These are phyloP conservation scores for Acanthosoma haemorrhoidale DNA, from an alignment of 2,888 invertebrate species.

Conservation along the genomic window DNA sequence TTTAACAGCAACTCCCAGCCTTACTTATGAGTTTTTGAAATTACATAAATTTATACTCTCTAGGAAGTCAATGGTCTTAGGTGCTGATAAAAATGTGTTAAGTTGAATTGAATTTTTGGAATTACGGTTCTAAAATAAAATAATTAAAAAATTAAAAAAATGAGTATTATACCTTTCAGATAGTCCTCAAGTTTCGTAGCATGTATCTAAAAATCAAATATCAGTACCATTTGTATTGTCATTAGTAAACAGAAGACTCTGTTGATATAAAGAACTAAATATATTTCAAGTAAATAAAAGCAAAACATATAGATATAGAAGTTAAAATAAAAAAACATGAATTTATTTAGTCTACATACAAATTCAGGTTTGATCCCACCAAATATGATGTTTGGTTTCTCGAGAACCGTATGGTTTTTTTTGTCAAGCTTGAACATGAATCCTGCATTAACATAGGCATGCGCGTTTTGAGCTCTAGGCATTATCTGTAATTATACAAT, in stretches of 20 bases:
- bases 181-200: conserved; percentile 55
- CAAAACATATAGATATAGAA: no score
- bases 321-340: no score
- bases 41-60: no score
- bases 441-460: conserved; percentile 70
- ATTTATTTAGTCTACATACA: conserved; percentile 43
- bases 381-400: conserved; percentile 51
- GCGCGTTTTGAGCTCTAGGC: conserved; percentile 69
- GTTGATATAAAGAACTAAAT: not conserved
- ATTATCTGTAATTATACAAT: conserved; percentile 60
- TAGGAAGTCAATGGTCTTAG: no score
- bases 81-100: no score
- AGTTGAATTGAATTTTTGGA: no score
- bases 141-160: not conserved
- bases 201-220: conserved; percentile 47
- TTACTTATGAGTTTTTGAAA: no score
- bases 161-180: conserved; percentile 42
- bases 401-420: conserved; percentile 49
- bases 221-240: not conserved
- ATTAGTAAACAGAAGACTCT: not conserved
- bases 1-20: no score
- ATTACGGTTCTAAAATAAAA: no score
- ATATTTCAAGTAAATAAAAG: no score
- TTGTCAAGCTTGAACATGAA: conserved; percentile 57
- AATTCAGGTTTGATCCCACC: conserved; percentile 50